Base-by-base conservation (phyloP, 2,113 vertebrate genomes). In the Phalacrocorax pelagicus region DNA sequence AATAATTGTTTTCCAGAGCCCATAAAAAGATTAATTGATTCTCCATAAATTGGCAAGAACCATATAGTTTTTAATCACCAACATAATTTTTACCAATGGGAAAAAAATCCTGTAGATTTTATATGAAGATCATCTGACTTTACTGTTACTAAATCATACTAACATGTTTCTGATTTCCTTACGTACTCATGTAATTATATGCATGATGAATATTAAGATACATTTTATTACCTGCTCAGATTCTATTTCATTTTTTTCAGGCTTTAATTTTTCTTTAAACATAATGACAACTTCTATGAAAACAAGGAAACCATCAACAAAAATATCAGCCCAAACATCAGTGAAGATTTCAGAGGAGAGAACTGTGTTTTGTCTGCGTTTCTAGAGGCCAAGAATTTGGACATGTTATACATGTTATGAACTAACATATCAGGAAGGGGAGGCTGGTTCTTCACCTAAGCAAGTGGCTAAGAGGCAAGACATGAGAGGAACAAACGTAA, bases 241-340 rank as follows among this genome's bases (percentile, higher is more conserved):
- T 57, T 65, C 34, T 72, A 79, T 70, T 85, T 89, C 29, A 54
- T 47, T 44, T 74, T 74, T 72, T 89, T 90, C 58, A 49, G 63
- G 52, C 49, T 91, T 96, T 83, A 81, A 12, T 75, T 87, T 94
- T 91, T 87, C 46, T 91, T 95, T 83, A 63, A 90, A 71, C 19
- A 30, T 47, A 52, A 66, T 85, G 12, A 63, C 40, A 87, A 90
- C 19, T 74, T 89, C 7, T 44, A 69, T 40, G 30, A 86, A 90
- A 95, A 83, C 32, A 49, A 95, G 57, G 38, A 86, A 95, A 86
- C n/a, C 23, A 67, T 30, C 59, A 84, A 51, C 11, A 80, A 52
- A 74, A 75, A 46, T 42, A 78, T n/a, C 63, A 87, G 30, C 22
- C 59, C 29, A 90, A 94, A 74, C 8, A 49, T 84, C 18, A 73